Evolutionary conservation across 2,888 invertebrate species (phyloP).

Genomic region (Merodon equestris): DNA sequence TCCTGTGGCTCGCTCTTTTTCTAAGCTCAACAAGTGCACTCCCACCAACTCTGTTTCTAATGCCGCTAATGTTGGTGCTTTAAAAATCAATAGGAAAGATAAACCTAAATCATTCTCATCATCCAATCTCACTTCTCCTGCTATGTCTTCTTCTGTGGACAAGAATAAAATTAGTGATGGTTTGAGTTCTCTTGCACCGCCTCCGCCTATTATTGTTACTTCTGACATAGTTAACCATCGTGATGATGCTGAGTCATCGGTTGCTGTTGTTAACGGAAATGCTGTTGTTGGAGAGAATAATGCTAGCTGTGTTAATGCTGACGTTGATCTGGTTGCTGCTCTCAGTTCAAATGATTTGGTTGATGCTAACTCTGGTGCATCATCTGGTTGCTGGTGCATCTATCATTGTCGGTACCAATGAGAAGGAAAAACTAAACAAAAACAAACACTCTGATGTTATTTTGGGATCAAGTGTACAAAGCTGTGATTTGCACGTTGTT

Average conservation of each 20-base stretch:
- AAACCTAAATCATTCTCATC: conserved; percentile 3
- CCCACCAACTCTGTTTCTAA: not conserved
- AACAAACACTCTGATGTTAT: not conserved
- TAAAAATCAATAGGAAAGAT: not conserved
- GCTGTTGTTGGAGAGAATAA: not conserved
- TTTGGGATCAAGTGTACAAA: conserved; percentile 1
- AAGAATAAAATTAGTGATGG: conserved; percentile 1
- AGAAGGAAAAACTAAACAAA: not conserved
- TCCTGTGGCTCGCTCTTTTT: conserved; percentile 3
- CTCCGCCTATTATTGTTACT: not conserved
- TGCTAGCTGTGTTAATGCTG: not conserved
- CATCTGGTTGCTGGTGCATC: not conserved
- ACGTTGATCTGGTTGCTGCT: too few species aligned
- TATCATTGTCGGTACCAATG: not conserved
- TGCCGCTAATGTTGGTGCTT: not conserved
- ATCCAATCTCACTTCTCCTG: not conserved
- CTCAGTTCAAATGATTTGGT: not conserved
- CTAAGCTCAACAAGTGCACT: conserved; percentile 2
- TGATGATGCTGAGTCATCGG: not conserved
- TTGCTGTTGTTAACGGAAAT: not conserved
- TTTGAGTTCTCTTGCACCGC: conserved; percentile 1
- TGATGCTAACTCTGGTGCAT: not conserved
- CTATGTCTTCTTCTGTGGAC: too few species aligned
- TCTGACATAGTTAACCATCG: not conserved
- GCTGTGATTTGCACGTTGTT: conserved; percentile 7